These are phyloP conservation scores for Onthophagus sagittarius DNA, from an alignment of 2,888 invertebrate genomes.

Conservation along the genomic window DNA sequence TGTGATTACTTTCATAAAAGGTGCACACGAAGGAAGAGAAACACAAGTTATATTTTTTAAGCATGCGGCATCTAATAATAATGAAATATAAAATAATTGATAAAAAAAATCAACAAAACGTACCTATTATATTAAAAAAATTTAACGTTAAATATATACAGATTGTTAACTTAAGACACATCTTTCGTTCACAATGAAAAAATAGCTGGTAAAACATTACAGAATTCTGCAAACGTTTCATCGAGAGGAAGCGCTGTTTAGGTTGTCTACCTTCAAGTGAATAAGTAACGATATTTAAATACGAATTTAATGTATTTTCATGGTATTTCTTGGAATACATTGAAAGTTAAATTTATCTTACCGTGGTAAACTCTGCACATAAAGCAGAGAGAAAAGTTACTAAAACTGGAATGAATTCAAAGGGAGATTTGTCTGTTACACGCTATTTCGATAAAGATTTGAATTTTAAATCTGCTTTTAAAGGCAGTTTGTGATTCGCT, in stretches of 20 bases:
- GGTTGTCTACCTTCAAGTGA: not conserved
- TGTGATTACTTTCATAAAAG: slow-evolving; percentile 3
- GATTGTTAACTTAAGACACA: not conserved
- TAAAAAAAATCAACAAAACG: not conserved
- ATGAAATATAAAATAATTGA: too few relatives aligned
- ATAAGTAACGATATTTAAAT: not conserved
- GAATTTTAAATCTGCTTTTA: not conserved
- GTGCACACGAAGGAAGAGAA: not conserved
- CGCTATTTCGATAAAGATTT: not conserved
- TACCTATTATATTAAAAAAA: not conserved
- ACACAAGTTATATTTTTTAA: not conserved
- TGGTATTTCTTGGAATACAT: not conserved
- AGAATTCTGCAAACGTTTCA: not conserved
- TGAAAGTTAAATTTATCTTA: not conserved
- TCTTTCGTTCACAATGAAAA: not conserved
- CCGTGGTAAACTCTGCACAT: not conserved
- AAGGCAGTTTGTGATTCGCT: not conserved
- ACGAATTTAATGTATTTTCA: not conserved
- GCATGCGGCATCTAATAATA: not conserved
- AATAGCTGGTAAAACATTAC: not conserved
- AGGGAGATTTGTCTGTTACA: not conserved
- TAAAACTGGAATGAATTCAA: not conserved
- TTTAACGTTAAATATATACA: not conserved
- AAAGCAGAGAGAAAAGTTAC: not conserved
- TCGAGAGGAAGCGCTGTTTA: not conserved